Conservation (phyloP, 2,797 vertebrate species). For the Hydrolagus colliei region DNA sequence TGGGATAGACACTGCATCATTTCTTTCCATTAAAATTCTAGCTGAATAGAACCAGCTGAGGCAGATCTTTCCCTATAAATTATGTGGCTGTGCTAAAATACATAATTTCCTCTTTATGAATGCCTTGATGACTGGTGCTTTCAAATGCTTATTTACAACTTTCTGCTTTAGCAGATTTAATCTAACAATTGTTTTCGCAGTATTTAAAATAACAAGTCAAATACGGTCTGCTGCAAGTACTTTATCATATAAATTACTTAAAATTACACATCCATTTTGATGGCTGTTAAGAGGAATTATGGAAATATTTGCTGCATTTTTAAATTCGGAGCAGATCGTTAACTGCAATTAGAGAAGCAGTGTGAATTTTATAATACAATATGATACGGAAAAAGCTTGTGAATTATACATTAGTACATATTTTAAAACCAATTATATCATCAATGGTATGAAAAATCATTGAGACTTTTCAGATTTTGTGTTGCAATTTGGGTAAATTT, state of each 20-base stretch:
- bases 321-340: neutral
- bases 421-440: no score
- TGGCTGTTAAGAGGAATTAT: neutral
- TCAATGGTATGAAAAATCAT: no score
- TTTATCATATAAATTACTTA: no score
- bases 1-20: neutral
- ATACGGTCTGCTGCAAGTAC: no score
- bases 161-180: neutral
- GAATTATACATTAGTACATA: neutral
- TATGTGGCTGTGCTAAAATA: neutral
- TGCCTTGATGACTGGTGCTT: neutral
- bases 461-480: no score
- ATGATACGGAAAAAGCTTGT: neutral
- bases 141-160: neutral
- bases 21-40: neutral
- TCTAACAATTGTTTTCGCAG: no score
- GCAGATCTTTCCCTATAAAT: neutral
- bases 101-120: no score
- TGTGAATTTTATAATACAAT: neutral
- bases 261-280: neutral
- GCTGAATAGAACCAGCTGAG: neutral
- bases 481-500: no score
- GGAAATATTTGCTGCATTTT: neutral
- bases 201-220: no score
- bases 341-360: neutral